Percentiles rank a stretch among this genome's conserved stretches.
phyloP scores from a whole-genome alignment of 2,888 invertebrate species.

The Drosophila paramelanica region DNA sequence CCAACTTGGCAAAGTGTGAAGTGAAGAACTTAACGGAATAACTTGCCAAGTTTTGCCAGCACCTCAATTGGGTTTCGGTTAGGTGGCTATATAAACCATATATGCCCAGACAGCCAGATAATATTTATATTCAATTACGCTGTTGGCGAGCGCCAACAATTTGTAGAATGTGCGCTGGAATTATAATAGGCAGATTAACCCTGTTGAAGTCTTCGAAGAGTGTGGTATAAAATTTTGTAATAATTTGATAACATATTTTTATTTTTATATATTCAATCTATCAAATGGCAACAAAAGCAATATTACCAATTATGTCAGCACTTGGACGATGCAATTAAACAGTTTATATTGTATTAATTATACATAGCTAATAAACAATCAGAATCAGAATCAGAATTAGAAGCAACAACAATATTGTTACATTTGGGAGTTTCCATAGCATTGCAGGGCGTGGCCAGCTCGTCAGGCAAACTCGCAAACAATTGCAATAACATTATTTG shows the following conservation, averaged over 20 bases:
- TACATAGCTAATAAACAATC: constrained; percentile 36
- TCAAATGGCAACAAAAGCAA: background rate
- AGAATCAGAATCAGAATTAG: constrained; percentile 1
- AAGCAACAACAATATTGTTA: constrained; percentile 18
- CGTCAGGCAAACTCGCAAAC: constrained; percentile 31
- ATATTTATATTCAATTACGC: constrained; percentile 66
- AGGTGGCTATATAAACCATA: too few relatives aligned
- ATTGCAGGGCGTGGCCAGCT: constrained; percentile 32
- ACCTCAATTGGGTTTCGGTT: background rate
- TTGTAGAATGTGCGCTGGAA: constrained; percentile 1
- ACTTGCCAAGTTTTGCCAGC: constrained; percentile 45
- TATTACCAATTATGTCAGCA: constrained; percentile 5
- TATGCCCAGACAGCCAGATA: constrained; percentile 22
- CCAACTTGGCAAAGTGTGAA: constrained; percentile 44
- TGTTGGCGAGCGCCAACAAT: constrained; percentile 40
- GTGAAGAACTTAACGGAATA: constrained; percentile 38
- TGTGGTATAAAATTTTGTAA: too few relatives aligned
- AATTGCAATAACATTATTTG: constrained; percentile 44
- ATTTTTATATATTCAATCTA: too few relatives aligned
- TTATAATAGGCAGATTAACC: background rate
- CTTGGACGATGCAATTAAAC: background rate
- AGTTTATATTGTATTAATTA: constrained; percentile 26
- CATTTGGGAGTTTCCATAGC: constrained; percentile 5
- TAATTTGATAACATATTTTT: too few relatives aligned
- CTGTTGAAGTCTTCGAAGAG: too few relatives aligned